phyloP scores from a whole-genome alignment of 2,888 invertebrate species.

The Tenthredo distinguenda region DNA sequence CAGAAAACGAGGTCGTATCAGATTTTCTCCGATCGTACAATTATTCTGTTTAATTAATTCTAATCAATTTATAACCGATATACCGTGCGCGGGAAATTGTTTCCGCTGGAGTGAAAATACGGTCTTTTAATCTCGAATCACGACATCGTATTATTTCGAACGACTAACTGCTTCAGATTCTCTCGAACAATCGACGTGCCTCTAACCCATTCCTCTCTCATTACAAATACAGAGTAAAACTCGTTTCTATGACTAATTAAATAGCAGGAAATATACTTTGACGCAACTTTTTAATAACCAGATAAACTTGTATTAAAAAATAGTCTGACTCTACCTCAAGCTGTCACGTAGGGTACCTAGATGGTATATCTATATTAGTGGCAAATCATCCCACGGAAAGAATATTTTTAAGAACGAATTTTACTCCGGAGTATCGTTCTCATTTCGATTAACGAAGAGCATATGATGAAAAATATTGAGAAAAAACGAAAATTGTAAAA shows the following conservation, averaged over 20 bases:
- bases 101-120: too few relatives aligned
- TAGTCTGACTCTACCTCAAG: not conserved
- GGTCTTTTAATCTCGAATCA: not conserved
- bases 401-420: too few relatives aligned
- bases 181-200: not conserved
- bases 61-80: not conserved
- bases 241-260: not conserved
- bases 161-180: too few relatives aligned
- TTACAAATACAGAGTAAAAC: not conserved
- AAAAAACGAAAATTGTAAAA: too few relatives aligned
- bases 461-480: too few relatives aligned
- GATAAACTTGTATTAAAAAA: not conserved
- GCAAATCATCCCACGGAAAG: too few relatives aligned
- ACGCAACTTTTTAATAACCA: slow-evolving; percentile 2
- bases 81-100: not conserved
- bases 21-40: not conserved
- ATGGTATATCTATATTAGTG: too few relatives aligned
- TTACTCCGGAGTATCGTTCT: too few relatives aligned
- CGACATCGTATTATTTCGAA: not conserved
- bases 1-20: slow-evolving; percentile 57
- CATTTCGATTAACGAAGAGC: too few relatives aligned
- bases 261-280: not conserved
- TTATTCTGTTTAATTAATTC: not conserved
- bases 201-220: not conserved
- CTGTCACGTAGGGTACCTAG: too few relatives aligned